Evolutionary conservation across 2,888 invertebrate genomes (phyloP), one percentile per base, ranked within the genome.

Genomic region (Xestia ashworthii): DNA sequence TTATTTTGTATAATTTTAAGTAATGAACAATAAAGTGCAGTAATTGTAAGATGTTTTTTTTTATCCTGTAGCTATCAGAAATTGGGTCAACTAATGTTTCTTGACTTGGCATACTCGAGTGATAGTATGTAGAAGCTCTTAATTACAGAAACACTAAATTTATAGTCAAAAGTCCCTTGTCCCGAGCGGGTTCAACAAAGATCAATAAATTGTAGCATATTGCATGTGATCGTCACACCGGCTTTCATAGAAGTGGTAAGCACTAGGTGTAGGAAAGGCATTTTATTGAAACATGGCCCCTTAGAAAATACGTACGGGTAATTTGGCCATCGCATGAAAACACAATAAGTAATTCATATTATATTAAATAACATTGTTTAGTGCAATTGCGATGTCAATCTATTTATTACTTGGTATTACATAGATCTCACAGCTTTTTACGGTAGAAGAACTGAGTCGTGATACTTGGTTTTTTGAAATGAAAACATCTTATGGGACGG

Each of bases 111-210:
- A 65, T 50, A 69, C 65, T 66, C 72, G 71, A 80, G 38, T 65
- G 19, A 75, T 75, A 71, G 38, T 58, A 60, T 48, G 50, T 5
- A 77, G 60, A 66, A 78, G 73, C 72, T 80, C 65, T 86, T 85
- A 83, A 85, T 85, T 86, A 85, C 76, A 71, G 25, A 77, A 68
- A 75, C 77, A 75, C 83, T 76, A 78, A 85, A 84, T 87, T 81
- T 78, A 78, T 84, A 78, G 84, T 65, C 78, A 74, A 76, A 78
- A 83, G 76, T 73, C 87, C 74, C 71, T 65, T 75, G 87, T 78
- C 78, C 67, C 67, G 73, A 64, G 53, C 73, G 68, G 82, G 82
- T 69, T 67, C 64, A 38, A 38, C 70, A 55, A 71, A 72, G 75
- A 44, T 44, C 83, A 71, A 86, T 82, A 78, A 82, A 76, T 75